Conservation (phyloP, 2,888 invertebrate species). For the Nomada fabriciana region DNA sequence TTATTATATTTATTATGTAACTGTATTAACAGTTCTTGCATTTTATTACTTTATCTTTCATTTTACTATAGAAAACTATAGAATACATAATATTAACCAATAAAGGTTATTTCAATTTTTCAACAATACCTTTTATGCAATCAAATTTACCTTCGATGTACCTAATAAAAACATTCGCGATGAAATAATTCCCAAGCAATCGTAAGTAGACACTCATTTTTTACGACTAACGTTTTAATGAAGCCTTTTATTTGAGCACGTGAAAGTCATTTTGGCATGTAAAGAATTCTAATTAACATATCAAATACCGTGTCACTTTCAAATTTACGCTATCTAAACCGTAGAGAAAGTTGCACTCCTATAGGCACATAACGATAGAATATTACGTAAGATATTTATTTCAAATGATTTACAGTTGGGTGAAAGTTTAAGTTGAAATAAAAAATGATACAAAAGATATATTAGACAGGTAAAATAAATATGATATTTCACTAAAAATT, state of each 20-base stretch:
- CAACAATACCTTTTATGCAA: too few species aligned
- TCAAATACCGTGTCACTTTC: background rate
- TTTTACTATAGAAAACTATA: too few species aligned
- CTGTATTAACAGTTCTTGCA: too few species aligned
- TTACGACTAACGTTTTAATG: background rate
- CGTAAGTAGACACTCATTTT: background rate
- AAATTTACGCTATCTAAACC: background rate
- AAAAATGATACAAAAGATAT: background rate
- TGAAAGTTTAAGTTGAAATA: too few species aligned
- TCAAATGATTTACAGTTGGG: background rate
- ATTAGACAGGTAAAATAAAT: background rate
- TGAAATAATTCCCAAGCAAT: too few species aligned
- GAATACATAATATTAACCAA: too few species aligned
- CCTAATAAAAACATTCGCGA: too few species aligned
- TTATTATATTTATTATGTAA: too few species aligned
- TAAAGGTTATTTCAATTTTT: too few species aligned
- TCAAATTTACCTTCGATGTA: too few species aligned
- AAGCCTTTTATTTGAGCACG: background rate
- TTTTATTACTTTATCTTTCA: too few species aligned
- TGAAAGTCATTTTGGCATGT: background rate
- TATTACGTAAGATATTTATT: constrained; percentile 16
- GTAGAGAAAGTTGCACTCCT: background rate
- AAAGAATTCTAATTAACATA: background rate
- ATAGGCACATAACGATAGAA: background rate
- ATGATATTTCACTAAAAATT: too few species aligned